Conservation (phyloP, 2,888 invertebrate species). For the Cephus runcator region DNA sequence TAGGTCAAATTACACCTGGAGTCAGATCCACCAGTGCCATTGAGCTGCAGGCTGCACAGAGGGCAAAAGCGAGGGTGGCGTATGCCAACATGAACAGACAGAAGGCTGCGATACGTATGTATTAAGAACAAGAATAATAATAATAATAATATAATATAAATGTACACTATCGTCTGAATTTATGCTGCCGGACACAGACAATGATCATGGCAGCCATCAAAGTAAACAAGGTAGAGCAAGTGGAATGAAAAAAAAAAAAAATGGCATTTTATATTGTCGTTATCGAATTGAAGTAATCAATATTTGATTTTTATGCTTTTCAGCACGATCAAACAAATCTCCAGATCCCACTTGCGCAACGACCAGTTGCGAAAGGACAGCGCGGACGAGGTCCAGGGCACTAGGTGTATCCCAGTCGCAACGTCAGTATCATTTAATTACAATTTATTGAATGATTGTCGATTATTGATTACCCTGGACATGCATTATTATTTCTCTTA, state of each 20-base stretch:
- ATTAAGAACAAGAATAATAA: conserved; percentile 64
- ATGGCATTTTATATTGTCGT: background rate
- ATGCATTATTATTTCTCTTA: background rate
- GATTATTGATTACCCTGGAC: background rate
- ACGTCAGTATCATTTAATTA: conserved; percentile 73
- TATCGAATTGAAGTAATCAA: background rate
- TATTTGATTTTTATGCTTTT: conserved; percentile 24
- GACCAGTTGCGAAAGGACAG: conserved; percentile 73
- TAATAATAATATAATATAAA: background rate
- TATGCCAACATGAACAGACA: conserved; percentile 84
- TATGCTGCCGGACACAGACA: conserved; percentile 42
- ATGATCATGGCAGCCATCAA: conserved; percentile 44
- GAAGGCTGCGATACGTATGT: conserved; percentile 79
- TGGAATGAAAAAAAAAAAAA: background rate
- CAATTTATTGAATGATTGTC: background rate
- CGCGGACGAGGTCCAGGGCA: conserved; percentile 72
- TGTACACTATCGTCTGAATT: background rate
- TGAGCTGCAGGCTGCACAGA: conserved; percentile 90
- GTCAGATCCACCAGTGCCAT: conserved; percentile 90
- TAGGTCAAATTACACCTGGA: conserved; percentile 52
- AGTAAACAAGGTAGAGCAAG: conserved; percentile 42
- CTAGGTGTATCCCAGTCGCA: conserved; percentile 91
- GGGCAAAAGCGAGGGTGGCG: conserved; percentile 85
- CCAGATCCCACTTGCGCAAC: conserved; percentile 67
- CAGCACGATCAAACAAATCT: conserved; percentile 76